Conservation (phyloP, 2,113 vertebrate genomes). For the Phoenicopterus ruber region DNA sequence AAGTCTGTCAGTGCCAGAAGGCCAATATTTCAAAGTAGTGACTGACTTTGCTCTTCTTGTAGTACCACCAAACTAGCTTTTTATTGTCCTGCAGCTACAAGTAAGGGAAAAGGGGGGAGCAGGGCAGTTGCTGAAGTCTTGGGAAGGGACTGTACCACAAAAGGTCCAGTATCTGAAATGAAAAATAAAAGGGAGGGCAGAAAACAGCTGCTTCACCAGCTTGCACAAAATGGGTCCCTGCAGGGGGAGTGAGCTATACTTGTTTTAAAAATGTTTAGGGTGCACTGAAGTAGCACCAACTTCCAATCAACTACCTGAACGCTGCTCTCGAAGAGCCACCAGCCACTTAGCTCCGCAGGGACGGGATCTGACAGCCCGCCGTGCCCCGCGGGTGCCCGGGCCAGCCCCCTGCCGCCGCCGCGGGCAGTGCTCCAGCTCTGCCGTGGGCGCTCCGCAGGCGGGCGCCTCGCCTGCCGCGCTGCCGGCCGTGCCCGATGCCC, state of each 20-base stretch:
- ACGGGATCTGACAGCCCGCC: not conserved
- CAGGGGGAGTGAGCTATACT: accelerated
- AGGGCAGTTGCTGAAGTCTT: not conserved
- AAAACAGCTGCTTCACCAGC: not conserved
- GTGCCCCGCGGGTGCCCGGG: accelerated
- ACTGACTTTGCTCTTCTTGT: not conserved
- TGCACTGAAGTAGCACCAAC: not conserved
- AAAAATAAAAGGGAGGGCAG: not conserved
- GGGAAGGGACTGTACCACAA: not conserved
- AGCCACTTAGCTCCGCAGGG: not conserved
- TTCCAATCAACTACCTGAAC: not conserved
- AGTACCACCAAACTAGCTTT: not conserved
- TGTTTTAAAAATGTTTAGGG: not conserved
- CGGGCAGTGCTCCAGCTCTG: not conserved
- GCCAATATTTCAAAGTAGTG: not conserved
- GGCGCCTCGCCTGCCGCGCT: accelerated
- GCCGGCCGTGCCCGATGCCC: accelerated
- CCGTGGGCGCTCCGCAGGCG: not conserved
- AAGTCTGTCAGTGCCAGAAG: not conserved
- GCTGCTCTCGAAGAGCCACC: not conserved
- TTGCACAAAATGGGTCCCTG: accelerated
- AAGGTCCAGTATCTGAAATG: not conserved
- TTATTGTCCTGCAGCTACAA: not conserved
- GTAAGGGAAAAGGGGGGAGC: not conserved
- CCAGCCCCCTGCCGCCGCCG: not conserved